Evolutionary conservation across 2,888 invertebrate species (phyloP), one percentile per base, ranked within the genome.

Genomic region (Acleris emargana): DNA sequence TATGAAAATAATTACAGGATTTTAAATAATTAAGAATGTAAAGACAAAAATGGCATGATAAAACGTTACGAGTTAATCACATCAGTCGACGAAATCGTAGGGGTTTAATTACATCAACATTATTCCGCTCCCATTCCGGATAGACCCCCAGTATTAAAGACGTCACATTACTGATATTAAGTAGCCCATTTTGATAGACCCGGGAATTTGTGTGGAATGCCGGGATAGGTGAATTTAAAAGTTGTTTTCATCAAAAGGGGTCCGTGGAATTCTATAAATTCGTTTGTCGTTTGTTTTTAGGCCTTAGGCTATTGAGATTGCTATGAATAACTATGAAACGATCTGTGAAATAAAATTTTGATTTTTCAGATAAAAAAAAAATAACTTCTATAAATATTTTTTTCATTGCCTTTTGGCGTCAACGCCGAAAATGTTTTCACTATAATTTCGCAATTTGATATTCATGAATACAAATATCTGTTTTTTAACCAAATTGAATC

Each of bases 31-130:
- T 1, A 38, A 38, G 11, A 32, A 32, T 11, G 11, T 11, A 11
- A 32, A 32, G 32, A 32, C 11, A 32, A 32, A 32, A 11, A 32
- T 3, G 2, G 0, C 0, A 32, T 32, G 32, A 11, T 32, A 32
- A 32, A 38, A 38, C 3, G 38, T 38, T 73, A 77, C 38, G 38
- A 38, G 38, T 13, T 13, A 38, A 38, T 73, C 73, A 71, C 70
- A 75, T 69, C 62, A 71, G 76, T 74, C 77, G 79, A 83, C 84
- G 85, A 89, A 91, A 89, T 91, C 89, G 89, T 90, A 88, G 86
- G 86, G 86, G 86, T 90, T 91, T 91, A 91, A 92, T 91, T 90
- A 91, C 90, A 90, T 89, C 84, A 87, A 89, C 88, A 90, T 91
- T 89, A 91, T 89, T 90, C 87, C 86, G 73, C 80, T 81, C 83